phyloP scores from a whole-genome alignment of 2,888 invertebrate genomes.

The Hermaeophaga mercurialis region DNA sequence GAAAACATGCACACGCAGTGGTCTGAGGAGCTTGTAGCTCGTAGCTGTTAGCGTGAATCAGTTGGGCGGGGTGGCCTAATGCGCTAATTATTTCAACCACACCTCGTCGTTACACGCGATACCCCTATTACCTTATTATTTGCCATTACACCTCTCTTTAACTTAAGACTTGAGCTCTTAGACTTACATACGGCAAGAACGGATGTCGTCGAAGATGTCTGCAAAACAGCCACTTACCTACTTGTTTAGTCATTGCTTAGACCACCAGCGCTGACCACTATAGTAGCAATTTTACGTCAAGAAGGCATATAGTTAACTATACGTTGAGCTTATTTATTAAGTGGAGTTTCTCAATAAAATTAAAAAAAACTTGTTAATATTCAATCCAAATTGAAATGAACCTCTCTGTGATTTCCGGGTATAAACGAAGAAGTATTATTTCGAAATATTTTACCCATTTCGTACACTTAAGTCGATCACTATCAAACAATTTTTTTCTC shows the following conservation, averaged over 20 bases:
- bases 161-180: not conserved
- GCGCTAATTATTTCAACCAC: constrained; percentile 53
- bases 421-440: too few relatives aligned
- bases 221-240: not conserved
- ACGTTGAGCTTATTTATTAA: too few relatives aligned
- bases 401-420: too few relatives aligned
- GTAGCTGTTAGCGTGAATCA: constrained; percentile 43
- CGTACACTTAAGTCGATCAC: too few relatives aligned
- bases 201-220: not conserved
- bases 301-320: too few relatives aligned
- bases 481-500: too few relatives aligned
- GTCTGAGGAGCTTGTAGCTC: constrained; percentile 5
- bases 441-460: too few relatives aligned
- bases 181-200: not conserved
- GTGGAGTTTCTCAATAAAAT: too few relatives aligned
- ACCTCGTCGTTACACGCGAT: constrained; percentile 51
- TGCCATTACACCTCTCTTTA: constrained; percentile 21
- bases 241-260: not conserved
- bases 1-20: constrained; percentile 17
- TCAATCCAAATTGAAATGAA: too few relatives aligned
- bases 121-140: constrained; percentile 46
- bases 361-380: too few relatives aligned
- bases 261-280: not conserved
- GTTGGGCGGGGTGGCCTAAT: constrained; percentile 51
- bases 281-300: too few relatives aligned